Evolutionary conservation across 1,140 invertebrate species (phyloP), one percentile per base, ranked within the genome.

Genomic region (Brachionus asplanchnoidis): DNA sequence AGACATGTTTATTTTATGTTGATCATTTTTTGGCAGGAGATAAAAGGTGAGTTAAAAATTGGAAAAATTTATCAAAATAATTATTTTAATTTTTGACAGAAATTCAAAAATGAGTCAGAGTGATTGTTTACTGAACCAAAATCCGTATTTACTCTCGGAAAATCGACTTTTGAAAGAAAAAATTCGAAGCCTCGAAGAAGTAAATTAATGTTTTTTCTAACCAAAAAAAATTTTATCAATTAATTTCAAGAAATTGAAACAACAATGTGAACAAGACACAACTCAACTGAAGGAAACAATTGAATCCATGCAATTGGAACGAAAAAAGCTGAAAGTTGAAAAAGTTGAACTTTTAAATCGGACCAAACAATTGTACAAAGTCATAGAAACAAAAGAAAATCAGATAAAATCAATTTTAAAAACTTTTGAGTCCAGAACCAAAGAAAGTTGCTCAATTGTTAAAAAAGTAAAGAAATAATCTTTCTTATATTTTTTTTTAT

Each of bases 381-480:
- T 56, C 8, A 68, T 82, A 4, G 79, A 82, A 42, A 23, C 53
- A 11, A 82, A 82, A 82, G 79, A 82, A 44, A 82, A 82, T 28
- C 32, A 82, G 14, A 82, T 82, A 36, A 60, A 68, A 60, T 28
- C 36, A 40, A 65, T 82, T 44, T 20, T 82, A 7, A 60, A 68
- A n/a, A 17, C 14, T 42, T 82, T 42, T n/a, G 79, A 82, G 23
- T 28, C 26, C 7, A 82, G 65, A 46, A 32, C 79, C 12, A 82
- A 82, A 23, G 53, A 82, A 11, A 82, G 56, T 28, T 32, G 53
- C 14, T 36, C 28, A 28, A 68, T 56, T 20, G 79, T 82, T 12
- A 82, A 82, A 82, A 28, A 65, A 44, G 42, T 80, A 56, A 65
- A 6, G 8, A 17, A 53, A 17, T 44, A 7, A 46, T 17, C 6